Evolutionary conservation across 2,797 vertebrate genomes (phyloP).

Genomic region (Clarias fuscus): DNA sequence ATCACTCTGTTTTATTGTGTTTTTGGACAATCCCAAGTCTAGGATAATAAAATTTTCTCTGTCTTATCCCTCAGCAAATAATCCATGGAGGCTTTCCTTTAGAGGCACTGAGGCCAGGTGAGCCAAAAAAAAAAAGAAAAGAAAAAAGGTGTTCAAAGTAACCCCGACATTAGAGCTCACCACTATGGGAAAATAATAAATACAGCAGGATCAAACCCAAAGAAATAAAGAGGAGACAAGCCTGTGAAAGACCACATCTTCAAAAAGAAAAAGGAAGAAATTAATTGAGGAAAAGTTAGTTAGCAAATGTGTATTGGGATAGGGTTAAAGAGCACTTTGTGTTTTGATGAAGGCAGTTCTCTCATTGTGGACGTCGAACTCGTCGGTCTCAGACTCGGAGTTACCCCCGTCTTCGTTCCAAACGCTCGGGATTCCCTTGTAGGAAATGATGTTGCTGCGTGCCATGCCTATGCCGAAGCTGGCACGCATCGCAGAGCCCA

Average conservation of each 20-base stretch:
- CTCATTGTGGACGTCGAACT: constrained; percentile 86
- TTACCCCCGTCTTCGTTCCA: constrained; percentile 87
- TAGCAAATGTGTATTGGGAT: constrained; percentile 46
- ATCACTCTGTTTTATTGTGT: constrained; percentile 67
- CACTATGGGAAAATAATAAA: constrained; percentile 20
- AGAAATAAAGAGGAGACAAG: constrained; percentile 27
- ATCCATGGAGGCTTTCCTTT: constrained; percentile 65
- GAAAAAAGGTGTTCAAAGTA: constrained; percentile 1
- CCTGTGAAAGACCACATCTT: constrained; percentile 14
- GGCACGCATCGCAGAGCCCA: constrained; percentile 62
- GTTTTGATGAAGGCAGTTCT: constrained; percentile 99
- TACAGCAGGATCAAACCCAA: constrained; percentile 27
- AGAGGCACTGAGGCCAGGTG: constrained; percentile 62
- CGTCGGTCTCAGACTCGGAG: constrained; percentile 88
- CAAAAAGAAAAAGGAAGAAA: constrained; percentile 41
- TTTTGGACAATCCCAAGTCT: constrained; percentile 52
- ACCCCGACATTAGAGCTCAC: constrained; percentile 36
- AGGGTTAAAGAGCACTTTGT: constrained; percentile 97
- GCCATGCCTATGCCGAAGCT: constrained; percentile 58
- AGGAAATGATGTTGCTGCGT: constrained; percentile 80
- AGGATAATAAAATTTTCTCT: constrained; percentile 45
- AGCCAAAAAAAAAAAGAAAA: neutral
- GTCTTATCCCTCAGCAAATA: constrained; percentile 27
- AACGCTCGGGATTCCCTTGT: constrained; percentile 90
- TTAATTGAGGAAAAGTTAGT: constrained; percentile 27